phyloP scores from a whole-genome alignment of 2,888 invertebrate species.

The Sepiola atlantica region DNA sequence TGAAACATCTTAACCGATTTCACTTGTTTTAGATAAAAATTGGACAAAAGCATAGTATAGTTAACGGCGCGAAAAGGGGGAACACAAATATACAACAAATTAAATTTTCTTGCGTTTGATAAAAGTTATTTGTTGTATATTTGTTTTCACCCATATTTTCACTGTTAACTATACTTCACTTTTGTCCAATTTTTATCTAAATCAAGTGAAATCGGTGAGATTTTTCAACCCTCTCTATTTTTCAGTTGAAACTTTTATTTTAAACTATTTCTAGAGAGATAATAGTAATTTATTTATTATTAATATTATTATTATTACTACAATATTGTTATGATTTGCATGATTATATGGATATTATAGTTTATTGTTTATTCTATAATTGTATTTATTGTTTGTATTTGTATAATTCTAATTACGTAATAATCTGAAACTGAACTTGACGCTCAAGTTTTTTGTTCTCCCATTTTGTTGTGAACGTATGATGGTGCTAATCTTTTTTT shows the following conservation, averaged over 20 bases:
- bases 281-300: neutral
- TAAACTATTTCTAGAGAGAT: neutral
- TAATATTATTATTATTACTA: neutral
- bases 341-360: neutral
- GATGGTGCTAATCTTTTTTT: neutral
- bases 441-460: neutral
- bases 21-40: too few relatives aligned
- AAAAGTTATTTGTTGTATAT: too few relatives aligned
- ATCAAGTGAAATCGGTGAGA: too few relatives aligned
- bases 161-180: too few relatives aligned
- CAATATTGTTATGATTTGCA: neutral
- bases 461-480: neutral
- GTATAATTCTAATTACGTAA: neutral
- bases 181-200: too few relatives aligned
- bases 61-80: too few relatives aligned
- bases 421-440: neutral
- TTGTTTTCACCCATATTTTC: too few relatives aligned
- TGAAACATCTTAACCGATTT: too few relatives aligned
- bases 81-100: too few relatives aligned
- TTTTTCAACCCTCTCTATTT: neutral
- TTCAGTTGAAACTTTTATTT: neutral
- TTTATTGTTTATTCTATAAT: neutral
- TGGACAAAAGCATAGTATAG: too few relatives aligned
- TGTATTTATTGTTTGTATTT: neutral
- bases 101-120: too few relatives aligned